Evolutionary conservation across 2,888 invertebrate species (phyloP).

Genomic region (Agrotis exclamationis): DNA sequence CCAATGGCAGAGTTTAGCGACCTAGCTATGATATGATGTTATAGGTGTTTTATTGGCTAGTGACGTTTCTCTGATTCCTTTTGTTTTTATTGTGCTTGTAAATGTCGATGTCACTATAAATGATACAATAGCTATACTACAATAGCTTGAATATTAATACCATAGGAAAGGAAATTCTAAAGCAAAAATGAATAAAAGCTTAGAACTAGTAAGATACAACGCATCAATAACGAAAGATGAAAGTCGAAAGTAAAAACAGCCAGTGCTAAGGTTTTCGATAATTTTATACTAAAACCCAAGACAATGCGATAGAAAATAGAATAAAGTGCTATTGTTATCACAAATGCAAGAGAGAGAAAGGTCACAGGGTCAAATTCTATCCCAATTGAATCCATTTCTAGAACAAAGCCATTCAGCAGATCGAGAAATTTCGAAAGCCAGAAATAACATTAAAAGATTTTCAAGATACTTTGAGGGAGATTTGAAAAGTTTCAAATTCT

Average conservation of each 20-base stretch:
- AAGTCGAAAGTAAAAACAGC: neutral
- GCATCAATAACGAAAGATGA: neutral
- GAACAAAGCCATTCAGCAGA: conserved; percentile 21
- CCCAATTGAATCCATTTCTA: conserved; percentile 36
- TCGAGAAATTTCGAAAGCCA: conserved; percentile 25
- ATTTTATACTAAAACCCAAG: neutral
- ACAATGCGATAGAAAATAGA: conserved; percentile 28
- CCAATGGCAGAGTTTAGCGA: conserved; percentile 51
- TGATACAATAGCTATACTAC: too few relatives aligned
- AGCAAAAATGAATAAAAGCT: neutral
- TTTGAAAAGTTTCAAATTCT: conserved; percentile 51
- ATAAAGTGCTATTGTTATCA: conserved; percentile 38
- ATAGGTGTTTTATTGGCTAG: conserved; percentile 33
- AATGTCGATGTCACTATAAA: too few relatives aligned
- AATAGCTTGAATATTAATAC: too few relatives aligned
- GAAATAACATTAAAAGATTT: conserved; percentile 37
- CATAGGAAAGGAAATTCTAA: too few relatives aligned
- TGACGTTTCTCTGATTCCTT: conserved; percentile 9
- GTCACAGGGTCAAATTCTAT: conserved; percentile 41
- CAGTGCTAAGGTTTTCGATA: neutral
- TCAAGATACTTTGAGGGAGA: conserved; percentile 39
- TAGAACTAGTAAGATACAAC: neutral
- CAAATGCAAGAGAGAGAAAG: conserved; percentile 14
- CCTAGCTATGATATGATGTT: conserved; percentile 36
- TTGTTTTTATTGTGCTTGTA: neutral